A percentile compares a stretch with the other conserved stretches of the same genome.
Conservation (phyloP, 2,113 vertebrate species). For the Sturnira hondurensis region DNA sequence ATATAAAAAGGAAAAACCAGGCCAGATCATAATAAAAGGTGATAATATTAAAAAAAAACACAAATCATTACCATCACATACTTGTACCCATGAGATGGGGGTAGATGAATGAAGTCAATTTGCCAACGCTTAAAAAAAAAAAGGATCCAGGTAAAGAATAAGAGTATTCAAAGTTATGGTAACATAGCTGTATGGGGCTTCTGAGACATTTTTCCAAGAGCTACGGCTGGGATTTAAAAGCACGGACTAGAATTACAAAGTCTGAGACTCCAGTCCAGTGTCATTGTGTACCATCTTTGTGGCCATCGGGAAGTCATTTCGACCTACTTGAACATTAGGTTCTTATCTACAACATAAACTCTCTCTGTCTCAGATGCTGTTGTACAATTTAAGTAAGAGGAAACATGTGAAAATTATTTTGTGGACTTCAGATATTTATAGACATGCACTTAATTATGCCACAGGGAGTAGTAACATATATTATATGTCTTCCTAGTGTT, state of each 20-base stretch:
- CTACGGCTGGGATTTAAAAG: not conserved
- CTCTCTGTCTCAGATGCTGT: not conserved
- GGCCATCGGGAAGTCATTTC: not conserved
- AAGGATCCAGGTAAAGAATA: not conserved
- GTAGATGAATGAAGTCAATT: too few relatives aligned
- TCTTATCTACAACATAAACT: not conserved
- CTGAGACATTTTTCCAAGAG: not conserved
- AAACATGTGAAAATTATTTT: not conserved
- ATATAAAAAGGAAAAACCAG: too few relatives aligned
- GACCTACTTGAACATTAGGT: not conserved
- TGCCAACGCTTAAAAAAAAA: too few relatives aligned
- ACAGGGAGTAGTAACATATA: not conserved
- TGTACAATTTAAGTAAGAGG: not conserved
- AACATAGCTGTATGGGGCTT: not conserved
- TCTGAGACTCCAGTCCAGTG: too few relatives aligned
- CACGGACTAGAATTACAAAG: not conserved
- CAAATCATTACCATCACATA: too few relatives aligned
- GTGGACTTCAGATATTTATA: not conserved
- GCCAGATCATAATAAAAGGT: too few relatives aligned
- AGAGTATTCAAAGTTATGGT: not conserved
- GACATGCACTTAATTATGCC: not conserved
- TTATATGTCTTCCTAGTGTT: not conserved
- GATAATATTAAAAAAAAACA: too few relatives aligned
- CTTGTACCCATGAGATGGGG: too few relatives aligned
- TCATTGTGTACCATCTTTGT: not conserved